Percentiles rank a stretch among this genome's conserved stretches.
Evolutionary conservation across 2,797 vertebrate species (phyloP).

Genomic region (Enteromius unitaeniatus): DNA sequence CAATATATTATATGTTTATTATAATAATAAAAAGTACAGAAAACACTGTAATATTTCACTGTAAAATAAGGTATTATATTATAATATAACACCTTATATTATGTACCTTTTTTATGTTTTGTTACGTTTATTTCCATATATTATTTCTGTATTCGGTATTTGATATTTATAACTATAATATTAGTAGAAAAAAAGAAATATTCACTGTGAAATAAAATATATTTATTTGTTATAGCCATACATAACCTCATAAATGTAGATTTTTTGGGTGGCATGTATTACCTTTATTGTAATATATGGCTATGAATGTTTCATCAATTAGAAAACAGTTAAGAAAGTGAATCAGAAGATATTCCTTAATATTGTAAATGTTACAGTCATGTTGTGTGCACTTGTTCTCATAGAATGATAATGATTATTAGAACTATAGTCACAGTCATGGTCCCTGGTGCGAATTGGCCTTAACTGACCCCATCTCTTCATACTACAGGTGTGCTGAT

Average conservation of each 20-base stretch:
- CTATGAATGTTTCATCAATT: not conserved
- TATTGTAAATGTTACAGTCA: not conserved
- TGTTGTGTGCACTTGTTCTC: not conserved
- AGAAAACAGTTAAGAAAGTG: not conserved
- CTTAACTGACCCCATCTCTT: not conserved
- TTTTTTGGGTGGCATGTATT: no score
- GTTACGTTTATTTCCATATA: no score
- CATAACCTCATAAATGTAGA: no score
- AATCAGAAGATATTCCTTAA: not conserved
- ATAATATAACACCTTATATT: no score
- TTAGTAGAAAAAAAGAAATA: no score
- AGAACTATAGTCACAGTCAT: not conserved
- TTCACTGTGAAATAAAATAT: not conserved
- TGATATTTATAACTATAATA: not conserved
- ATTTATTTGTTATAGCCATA: no score
- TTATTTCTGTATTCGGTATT: not conserved
- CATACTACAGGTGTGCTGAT: constrained; percentile 86
- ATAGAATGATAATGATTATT: not conserved
- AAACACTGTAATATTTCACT: no score
- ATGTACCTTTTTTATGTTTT: no score
- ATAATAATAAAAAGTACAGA: no score
- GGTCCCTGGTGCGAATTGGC: not conserved
- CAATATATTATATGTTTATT: no score
- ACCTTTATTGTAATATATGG: not conserved
- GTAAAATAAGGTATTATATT: no score